phyloP scores from a whole-genome alignment of 2,113 vertebrate species.

The Mustela lutreola region DNA sequence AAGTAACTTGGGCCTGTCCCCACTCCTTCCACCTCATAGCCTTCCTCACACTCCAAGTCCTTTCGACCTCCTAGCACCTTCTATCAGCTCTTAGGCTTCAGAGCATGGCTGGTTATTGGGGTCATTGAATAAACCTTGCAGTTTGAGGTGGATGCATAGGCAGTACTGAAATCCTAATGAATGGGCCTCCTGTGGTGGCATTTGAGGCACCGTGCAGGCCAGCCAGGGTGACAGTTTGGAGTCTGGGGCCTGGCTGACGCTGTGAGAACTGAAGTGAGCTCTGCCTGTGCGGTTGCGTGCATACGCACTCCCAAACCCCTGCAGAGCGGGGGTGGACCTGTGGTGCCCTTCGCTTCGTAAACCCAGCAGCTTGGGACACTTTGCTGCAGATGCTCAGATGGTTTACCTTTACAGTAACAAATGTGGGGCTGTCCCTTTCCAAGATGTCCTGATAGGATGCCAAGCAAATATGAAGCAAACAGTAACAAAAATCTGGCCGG shows the following conservation, averaged over 20 bases:
- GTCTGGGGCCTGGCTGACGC: not conserved
- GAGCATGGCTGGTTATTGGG: not conserved
- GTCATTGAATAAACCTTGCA: not conserved
- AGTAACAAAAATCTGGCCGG: not conserved
- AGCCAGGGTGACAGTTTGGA: not conserved
- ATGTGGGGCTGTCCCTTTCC: not conserved
- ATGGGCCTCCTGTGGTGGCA: not conserved
- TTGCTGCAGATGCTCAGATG: not conserved
- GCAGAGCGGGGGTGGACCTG: not conserved
- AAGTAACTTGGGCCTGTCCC: not conserved
- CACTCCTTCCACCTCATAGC: not conserved
- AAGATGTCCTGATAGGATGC: not conserved
- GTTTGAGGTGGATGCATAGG: not conserved
- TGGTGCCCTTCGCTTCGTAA: not conserved
- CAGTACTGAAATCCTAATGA: not conserved
- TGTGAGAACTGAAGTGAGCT: not conserved
- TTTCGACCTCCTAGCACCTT: not conserved
- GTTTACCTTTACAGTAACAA: not conserved
- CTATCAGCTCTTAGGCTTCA: not conserved
- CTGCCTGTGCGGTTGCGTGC: rapidly evolving
- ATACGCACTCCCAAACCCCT: no score
- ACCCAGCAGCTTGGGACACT: not conserved
- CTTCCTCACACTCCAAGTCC: not conserved
- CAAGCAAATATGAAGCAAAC: not conserved
- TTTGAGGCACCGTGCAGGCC: not conserved